phyloP scores from a whole-genome alignment of 2,113 vertebrate genomes.

The Albula goreensis region DNA sequence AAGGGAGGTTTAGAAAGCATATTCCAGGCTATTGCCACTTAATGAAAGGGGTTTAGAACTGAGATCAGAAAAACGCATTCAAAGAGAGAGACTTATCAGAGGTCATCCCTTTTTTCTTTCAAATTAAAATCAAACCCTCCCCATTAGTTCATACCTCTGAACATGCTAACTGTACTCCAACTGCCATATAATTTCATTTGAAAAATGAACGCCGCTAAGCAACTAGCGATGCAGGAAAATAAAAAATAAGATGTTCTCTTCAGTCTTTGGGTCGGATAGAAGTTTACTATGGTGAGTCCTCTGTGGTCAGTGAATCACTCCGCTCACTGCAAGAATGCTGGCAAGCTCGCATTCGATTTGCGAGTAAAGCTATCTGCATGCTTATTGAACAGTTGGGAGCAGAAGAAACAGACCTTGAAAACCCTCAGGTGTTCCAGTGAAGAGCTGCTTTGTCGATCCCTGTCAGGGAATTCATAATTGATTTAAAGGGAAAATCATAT shows the following conservation, averaged over 20 bases:
- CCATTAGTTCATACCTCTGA: too few species aligned
- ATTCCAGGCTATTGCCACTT: constrained; percentile 31
- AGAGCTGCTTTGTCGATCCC: constrained; percentile 50
- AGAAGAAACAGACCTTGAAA: neutral
- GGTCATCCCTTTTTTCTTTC: neutral
- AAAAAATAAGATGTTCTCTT: neutral
- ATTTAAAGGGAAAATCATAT: constrained; percentile 65
- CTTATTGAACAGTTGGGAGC: neutral
- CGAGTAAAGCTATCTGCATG: constrained; percentile 18
- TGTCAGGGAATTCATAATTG: constrained; percentile 47
- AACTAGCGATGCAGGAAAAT: neutral
- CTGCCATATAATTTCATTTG: neutral
- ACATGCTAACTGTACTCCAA: neutral
- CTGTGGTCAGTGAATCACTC: neutral
- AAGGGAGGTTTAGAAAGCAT: constrained; percentile 25
- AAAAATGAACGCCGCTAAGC: neutral
- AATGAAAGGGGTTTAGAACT: neutral
- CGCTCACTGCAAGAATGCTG: neutral
- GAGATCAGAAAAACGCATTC: neutral
- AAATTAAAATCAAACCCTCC: neutral
- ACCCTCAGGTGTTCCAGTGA: constrained; percentile 59
- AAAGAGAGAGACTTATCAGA: neutral
- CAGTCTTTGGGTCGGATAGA: neutral
- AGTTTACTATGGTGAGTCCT: neutral
- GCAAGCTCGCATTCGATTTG: neutral